Percentiles rank a stretch among this genome's conserved stretches.
phyloP scores from a whole-genome alignment of 1,140 invertebrate species.

The Rhagoletis pomonella region DNA sequence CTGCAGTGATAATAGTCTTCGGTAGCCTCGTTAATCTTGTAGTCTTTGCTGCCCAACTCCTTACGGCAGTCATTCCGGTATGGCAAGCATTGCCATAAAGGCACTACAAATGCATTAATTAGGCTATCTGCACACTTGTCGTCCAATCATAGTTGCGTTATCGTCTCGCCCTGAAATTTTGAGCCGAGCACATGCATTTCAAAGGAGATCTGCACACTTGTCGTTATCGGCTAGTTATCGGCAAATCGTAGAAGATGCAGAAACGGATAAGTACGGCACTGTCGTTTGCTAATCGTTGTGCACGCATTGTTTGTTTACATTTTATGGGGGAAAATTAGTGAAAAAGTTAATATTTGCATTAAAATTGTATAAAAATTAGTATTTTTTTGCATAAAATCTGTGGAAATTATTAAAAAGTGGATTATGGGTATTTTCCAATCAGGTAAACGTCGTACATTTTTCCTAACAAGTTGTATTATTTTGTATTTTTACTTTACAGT shows the following conservation, averaged over 20 bases:
- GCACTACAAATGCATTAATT: slow-evolving; percentile 75
- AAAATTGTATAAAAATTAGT: too few species aligned
- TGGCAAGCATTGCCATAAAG: slow-evolving; percentile 80
- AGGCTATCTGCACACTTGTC: slow-evolving; percentile 83
- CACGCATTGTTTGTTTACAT: too few species aligned
- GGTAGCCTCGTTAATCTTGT: slow-evolving; percentile 78
- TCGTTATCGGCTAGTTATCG: slow-evolving; percentile 80
- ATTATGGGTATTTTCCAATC: slow-evolving; percentile 90
- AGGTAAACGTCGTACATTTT: slow-evolving; percentile 72
- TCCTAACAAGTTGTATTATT: too few species aligned
- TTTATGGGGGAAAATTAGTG: too few species aligned
- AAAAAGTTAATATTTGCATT: too few species aligned
- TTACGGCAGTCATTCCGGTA: slow-evolving; percentile 80
- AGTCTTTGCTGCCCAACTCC: slow-evolving; percentile 79
- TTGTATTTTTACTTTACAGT: slow-evolving; percentile 58
- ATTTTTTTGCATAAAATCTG: too few species aligned
- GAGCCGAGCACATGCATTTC: slow-evolving; percentile 87
- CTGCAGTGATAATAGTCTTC: slow-evolving; percentile 75
- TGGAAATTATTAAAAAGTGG: too few species aligned
- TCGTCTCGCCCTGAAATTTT: slow-evolving; percentile 85
- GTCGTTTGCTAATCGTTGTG: too few species aligned
- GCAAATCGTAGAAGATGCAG: too few species aligned
- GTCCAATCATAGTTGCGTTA: slow-evolving; percentile 85
- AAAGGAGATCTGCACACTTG: slow-evolving; percentile 89
- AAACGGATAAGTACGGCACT: too few species aligned